Percentiles rank a stretch among this genome's conserved stretches.
phyloP scores from a whole-genome alignment of 2,113 vertebrate species.

The Stigmatopora nigra region DNA sequence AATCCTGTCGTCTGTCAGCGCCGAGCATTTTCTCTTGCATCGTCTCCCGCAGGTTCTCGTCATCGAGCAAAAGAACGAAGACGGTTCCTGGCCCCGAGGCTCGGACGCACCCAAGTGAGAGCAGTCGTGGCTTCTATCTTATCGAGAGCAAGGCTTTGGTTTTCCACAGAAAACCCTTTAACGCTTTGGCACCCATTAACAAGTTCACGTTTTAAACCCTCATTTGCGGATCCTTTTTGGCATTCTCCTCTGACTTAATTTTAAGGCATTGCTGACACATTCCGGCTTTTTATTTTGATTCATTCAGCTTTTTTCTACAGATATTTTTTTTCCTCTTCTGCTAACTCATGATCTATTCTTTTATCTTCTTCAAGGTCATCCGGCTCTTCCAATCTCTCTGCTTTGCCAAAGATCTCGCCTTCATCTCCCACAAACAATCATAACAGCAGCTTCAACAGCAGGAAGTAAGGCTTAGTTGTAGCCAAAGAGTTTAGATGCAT shows the following conservation, averaged over 20 bases:
- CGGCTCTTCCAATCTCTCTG: constrained; percentile 97
- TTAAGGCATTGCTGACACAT: constrained; percentile 46
- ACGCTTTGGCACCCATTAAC: background rate
- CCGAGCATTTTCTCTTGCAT: constrained; percentile 11
- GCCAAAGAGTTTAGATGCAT: constrained; percentile 23
- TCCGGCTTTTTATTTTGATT: constrained; percentile 13
- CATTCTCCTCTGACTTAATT: constrained; percentile 14
- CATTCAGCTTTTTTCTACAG: constrained; percentile 35
- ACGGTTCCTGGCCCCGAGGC: constrained; percentile 93
- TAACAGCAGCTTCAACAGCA: constrained; percentile 99
- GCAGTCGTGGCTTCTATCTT: constrained; percentile 12
- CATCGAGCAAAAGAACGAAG: constrained; percentile 97
- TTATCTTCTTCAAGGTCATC: constrained; percentile 98
- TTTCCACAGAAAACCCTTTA: background rate
- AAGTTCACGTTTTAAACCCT: background rate
- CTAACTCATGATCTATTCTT: constrained; percentile 75
- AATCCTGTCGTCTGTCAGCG: background rate
- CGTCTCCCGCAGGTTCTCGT: constrained; percentile 81
- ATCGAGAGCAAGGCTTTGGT: constrained; percentile 5
- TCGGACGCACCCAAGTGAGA: constrained; percentile 91
- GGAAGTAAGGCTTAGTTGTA: constrained; percentile 88
- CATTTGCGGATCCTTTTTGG: background rate
- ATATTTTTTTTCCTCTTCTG: constrained; percentile 31
- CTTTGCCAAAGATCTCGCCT: constrained; percentile 99
- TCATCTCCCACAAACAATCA: constrained; percentile 99